Percentiles rank a stretch among this genome's conserved stretches.
These are phyloP conservation scores for Pelobates cultripes DNA, from an alignment of 2,797 vertebrate genomes.

Conservation along the genomic window DNA sequence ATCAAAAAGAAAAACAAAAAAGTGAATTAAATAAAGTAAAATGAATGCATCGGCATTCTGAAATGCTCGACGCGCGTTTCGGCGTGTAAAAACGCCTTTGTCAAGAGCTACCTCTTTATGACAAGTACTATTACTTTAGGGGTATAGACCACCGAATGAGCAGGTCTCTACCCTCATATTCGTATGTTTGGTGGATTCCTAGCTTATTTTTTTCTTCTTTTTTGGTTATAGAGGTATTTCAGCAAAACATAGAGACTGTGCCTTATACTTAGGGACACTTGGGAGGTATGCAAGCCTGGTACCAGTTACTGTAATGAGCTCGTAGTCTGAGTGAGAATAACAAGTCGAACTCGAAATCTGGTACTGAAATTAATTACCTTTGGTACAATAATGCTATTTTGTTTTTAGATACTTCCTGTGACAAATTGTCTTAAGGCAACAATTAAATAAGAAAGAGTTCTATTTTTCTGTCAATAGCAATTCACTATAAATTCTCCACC, in stretches of 20 bases:
- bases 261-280: neutral
- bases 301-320: neutral
- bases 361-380: neutral
- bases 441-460: conserved; percentile 14
- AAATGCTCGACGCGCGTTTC: too few species aligned
- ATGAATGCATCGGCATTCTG: too few species aligned
- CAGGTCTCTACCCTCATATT: too few species aligned
- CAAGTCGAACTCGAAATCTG: neutral
- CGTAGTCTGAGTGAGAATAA: neutral
- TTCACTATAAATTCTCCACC: neutral
- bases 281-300: neutral
- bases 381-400: neutral
- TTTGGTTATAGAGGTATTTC: too few species aligned
- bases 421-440: conserved; percentile 10
- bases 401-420: neutral
- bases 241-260: neutral
- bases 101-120: too few species aligned
- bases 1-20: too few species aligned
- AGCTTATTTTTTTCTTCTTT: too few species aligned
- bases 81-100: too few species aligned
- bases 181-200: too few species aligned
- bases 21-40: too few species aligned
- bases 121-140: too few species aligned
- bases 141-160: too few species aligned
- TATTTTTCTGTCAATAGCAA: conserved; percentile 14